Evolutionary conservation across 2,113 vertebrate genomes (phyloP).

Genomic region (Vidua macroura): DNA sequence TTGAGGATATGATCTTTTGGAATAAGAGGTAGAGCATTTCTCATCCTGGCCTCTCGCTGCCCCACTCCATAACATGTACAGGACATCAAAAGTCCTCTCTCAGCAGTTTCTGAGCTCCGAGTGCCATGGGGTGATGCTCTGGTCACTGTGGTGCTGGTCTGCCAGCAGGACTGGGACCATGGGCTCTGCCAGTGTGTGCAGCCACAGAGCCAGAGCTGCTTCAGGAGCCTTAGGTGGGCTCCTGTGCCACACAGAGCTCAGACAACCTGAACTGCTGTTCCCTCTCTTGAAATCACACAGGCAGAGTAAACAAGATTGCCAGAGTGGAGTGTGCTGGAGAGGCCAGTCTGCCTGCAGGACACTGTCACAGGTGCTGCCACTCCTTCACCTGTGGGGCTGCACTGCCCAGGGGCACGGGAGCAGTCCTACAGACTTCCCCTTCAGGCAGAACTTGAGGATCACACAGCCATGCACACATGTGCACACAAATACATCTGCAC

Average conservation of each 20-base stretch:
- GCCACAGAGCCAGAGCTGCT: not conserved
- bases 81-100: rapidly evolving
- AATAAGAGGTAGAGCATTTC: not conserved
- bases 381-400: not conserved
- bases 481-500: conserved; percentile 36
- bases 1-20: not conserved
- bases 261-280: not conserved
- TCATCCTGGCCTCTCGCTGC: not conserved
- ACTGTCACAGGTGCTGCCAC: not conserved
- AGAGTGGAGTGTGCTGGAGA: rapidly evolving
- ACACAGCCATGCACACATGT: not conserved
- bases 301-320: not conserved
- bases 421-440: not conserved
- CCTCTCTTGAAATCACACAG: rapidly evolving
- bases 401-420: not conserved
- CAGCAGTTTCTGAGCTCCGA: not conserved
- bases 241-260: not conserved
- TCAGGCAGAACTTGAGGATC: not conserved
- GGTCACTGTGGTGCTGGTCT: rapidly evolving
- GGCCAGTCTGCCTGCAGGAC: not conserved
- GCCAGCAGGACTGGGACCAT: not conserved
- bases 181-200: not conserved
- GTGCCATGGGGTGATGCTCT: not conserved
- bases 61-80: rapidly evolving
- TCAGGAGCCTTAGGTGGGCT: not conserved